Evolutionary conservation across 2,113 vertebrate genomes (phyloP), one percentile per base, ranked within the genome.

Genomic region (Progne subis): DNA sequence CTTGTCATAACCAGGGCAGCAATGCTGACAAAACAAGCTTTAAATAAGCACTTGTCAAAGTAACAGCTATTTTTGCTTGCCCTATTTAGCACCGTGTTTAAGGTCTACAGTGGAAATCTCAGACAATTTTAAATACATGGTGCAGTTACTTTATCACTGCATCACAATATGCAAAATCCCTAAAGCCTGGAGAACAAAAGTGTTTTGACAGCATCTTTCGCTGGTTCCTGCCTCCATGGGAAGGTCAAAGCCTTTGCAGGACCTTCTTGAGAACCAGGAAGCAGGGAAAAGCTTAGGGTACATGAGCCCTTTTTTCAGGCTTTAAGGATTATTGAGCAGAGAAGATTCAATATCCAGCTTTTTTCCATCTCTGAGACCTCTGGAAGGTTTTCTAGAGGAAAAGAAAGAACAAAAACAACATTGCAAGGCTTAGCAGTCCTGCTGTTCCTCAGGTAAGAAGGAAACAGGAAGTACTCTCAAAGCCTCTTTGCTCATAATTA

Each of bases 21-120:
- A 39, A 81, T 86, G 90, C 92, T 96, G 94, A 97, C 96, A 95
- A 96, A 97, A 97, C 95, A 95, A 78, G 93, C 94, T 97, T 96
- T 95, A 95, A 97, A 96, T 94, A 96, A 96, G 96, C 90, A 94
- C 93, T 96, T 96, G 95, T 96, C 94, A 96, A 95, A 95, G 90
- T 80, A 96, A 95, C 90, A 97, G 92, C 94, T 96, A 96, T 96
- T 96, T 97, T 96, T 96, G 95, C 93, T 97, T 96, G 95, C 82
- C 93, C 93, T 97, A 96, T 96, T 96, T 96, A 96, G 94, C 92
- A 52, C 82, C 0, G 8, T 74, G 52, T 93, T 95, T 92, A 90
- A 96, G 80, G 86, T 81, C 93, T 96, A 86, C 69, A 23, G 49
- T 95, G 90, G 76, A 86, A 94, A 93, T 95, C 88, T 96, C 90